phyloP scores from a whole-genome alignment of 2,113 vertebrate species.

The Brienomyrus longianalis region DNA sequence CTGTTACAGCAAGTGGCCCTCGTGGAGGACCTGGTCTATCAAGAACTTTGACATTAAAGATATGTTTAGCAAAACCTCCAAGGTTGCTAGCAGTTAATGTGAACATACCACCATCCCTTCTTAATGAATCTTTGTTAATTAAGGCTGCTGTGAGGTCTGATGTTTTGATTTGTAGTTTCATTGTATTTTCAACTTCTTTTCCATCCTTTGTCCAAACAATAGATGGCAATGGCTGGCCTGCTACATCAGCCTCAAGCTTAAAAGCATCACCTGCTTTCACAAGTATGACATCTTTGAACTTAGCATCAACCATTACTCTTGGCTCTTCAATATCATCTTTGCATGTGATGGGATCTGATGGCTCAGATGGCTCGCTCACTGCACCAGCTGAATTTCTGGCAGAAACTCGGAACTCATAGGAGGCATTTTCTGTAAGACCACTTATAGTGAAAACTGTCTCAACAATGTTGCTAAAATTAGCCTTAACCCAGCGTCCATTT shows the following conservation, averaged over 20 bases:
- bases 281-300: conserved; percentile 79
- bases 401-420: conserved; percentile 89
- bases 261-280: conserved; percentile 89
- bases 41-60: conserved; percentile 93
- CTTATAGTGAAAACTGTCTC: conserved; percentile 93
- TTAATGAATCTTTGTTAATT: conserved; percentile 83
- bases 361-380: conserved; percentile 84
- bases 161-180: conserved; percentile 81
- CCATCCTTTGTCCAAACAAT: conserved; percentile 92
- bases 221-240: conserved; percentile 83
- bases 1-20: conserved; percentile 77
- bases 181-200: conserved; percentile 85
- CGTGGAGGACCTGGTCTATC: conserved; percentile 89
- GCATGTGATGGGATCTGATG: conserved; percentile 85
- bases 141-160: conserved; percentile 80
- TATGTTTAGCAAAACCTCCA: conserved; percentile 91
- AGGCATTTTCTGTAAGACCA: conserved; percentile 82
- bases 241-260: conserved; percentile 88
- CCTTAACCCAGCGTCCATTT: conserved; percentile 86
- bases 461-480: conserved; percentile 94
- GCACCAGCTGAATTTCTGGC: conserved; percentile 90
- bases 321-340: conserved; percentile 92
- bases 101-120: conserved; percentile 85
- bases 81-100: conserved; percentile 86
- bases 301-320: conserved; percentile 88